Evolutionary conservation across 2,113 vertebrate genomes (phyloP).

Genomic region (Oryzias woworae): DNA sequence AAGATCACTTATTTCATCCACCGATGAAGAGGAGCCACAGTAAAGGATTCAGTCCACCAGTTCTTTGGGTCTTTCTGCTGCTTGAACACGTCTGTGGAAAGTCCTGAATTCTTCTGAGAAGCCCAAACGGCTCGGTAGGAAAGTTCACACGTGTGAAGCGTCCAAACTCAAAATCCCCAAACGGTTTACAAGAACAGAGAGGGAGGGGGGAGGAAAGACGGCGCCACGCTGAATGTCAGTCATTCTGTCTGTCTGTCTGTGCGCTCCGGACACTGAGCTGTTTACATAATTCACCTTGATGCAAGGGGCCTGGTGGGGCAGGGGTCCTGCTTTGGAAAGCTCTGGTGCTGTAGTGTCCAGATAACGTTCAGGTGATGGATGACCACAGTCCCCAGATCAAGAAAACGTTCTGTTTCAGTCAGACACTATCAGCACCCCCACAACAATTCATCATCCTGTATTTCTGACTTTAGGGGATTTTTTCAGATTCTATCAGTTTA

Average conservation of each 20-base stretch:
- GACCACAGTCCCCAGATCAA: not conserved
- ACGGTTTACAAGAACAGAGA: constrained; percentile 42
- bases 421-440: not conserved
- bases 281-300: constrained; percentile 61
- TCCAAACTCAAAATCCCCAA: constrained; percentile 49
- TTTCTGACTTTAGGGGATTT: not conserved
- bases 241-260: constrained; percentile 48
- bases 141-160: constrained; percentile 49
- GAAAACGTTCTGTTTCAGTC: not conserved
- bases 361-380: constrained; percentile 18
- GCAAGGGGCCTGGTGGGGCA: constrained; percentile 14
- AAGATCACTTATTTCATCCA: too few relatives aligned
- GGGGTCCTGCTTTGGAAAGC: constrained; percentile 37
- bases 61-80: not conserved
- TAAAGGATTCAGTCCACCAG: constrained; percentile 7
- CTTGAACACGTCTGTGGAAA: constrained; percentile 8
- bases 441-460: not conserved
- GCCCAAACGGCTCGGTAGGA: constrained; percentile 23
- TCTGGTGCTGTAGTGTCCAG: constrained; percentile 15
- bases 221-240: constrained; percentile 52
- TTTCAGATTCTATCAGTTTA: not conserved
- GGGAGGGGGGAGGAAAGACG: constrained; percentile 45
- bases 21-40: too few relatives aligned
- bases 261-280: constrained; percentile 31
- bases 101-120: constrained; percentile 39